Evolutionary conservation across 1,140 invertebrate species (phyloP), one percentile per base, ranked within the genome.

Genomic region (Sminthurinus signatus): DNA sequence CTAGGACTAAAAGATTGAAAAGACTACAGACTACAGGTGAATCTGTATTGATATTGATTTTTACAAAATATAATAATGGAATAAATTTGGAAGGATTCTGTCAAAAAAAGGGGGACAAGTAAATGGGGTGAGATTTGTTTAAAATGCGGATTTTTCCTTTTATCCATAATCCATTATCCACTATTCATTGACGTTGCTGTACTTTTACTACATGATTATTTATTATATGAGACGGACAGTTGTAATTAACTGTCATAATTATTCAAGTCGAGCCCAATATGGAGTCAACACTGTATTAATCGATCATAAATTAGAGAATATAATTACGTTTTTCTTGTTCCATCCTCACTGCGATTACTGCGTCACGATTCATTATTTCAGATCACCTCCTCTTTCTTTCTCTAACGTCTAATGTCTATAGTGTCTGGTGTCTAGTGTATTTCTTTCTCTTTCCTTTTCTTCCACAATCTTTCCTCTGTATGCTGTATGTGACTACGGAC

Each of bases 271-370:
- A 5, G 27, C 50, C 4, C 50, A 28, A 23, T 52, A 52, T 21
- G 50, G 28, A 52, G 28, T 23, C 23, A 48, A 48, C 46, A 23
- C n/a, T n/a, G 46, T 52, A 52, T 27, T 25, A 52, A 52, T 52
- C 50, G 25, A 52, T 52, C 50, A 52, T 52, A 52, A 52, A 52
- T 52, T 52, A 52, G 25, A 28, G 50, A 52, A 52, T 52, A 52
- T 52, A 52, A 52, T 52, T 52, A 52, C 19, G 50, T 52, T 52
- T n/a, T n/a, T n/a, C n/a, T n/a, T n/a, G n/a, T n/a, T 29, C 50
- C 50, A 23, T 27, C 28, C 27, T 52, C 8, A n/a, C n/a, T n/a
- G n/a, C 25, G 50, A 52, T 52, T 52, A 52, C 8, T 52, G 10
- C 50, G 50, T 52, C 50, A 52, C 15, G 50, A 27, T 12, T 52